Conservation (phyloP, 2,797 vertebrate genomes). For the Amphiprion clarkii region DNA sequence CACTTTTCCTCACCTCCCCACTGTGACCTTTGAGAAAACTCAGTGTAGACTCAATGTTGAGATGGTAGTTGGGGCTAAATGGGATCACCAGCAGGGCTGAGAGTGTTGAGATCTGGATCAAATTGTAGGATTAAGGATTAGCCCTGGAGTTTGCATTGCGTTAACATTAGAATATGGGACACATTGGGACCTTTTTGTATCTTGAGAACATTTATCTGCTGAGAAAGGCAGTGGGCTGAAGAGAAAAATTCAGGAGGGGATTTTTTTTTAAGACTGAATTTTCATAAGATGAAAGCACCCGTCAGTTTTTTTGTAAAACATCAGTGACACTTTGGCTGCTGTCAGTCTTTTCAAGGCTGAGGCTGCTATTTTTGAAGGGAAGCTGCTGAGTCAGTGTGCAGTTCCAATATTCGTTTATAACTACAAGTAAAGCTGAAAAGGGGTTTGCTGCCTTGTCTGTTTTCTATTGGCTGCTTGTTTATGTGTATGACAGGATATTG, state of each 20-base stretch:
- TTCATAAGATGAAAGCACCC: slow-evolving; percentile 18
- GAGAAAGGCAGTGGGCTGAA: slow-evolving; percentile 27
- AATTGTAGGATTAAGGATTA: slow-evolving; percentile 69
- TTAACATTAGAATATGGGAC: slow-evolving; percentile 31
- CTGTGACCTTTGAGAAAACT: slow-evolving; percentile 49
- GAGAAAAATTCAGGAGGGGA: slow-evolving; percentile 21
- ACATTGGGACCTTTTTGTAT: not conserved
- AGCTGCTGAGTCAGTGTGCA: slow-evolving; percentile 54
- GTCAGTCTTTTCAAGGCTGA: slow-evolving; percentile 42
- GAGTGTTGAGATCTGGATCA: slow-evolving; percentile 61
- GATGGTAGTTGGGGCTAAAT: slow-evolving; percentile 44
- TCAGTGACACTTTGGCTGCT: slow-evolving; percentile 45
- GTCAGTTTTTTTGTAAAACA: slow-evolving; percentile 15
- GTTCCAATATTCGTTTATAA: slow-evolving; percentile 39
- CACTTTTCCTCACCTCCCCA: slow-evolving; percentile 56
- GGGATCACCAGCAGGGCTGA: slow-evolving; percentile 50
- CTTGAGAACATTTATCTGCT: not conserved
- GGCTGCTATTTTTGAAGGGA: slow-evolving; percentile 33
- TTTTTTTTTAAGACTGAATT: slow-evolving; percentile 20
- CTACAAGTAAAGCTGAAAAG: slow-evolving; percentile 18
- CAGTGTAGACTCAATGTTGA: not conserved
- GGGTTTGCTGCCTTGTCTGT: slow-evolving; percentile 27
- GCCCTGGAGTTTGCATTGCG: slow-evolving; percentile 47
- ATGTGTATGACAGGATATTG: not conserved
- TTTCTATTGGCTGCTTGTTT: not conserved